Evolutionary conservation across 2,113 vertebrate genomes (phyloP).

Genomic region (Paratilapia polleni): DNA sequence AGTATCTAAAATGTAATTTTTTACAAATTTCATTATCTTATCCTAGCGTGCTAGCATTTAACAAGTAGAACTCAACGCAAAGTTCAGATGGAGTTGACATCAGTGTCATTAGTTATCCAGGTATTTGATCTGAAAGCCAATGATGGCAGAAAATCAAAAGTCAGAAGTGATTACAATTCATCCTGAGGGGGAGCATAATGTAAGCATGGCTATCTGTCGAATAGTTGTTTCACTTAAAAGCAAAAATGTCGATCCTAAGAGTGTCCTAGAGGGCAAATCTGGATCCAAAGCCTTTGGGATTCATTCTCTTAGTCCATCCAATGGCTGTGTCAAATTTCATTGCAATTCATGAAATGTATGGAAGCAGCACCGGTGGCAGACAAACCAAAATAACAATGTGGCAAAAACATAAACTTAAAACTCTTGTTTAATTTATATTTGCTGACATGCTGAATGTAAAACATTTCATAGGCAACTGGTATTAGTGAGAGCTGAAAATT

Average conservation of each 20-base stretch:
- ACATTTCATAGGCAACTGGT: neutral
- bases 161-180: neutral
- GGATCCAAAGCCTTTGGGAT: neutral
- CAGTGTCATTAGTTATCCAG: neutral
- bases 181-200: neutral
- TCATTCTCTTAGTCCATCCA: neutral
- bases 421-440: neutral
- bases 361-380: no score
- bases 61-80: neutral
- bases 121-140: neutral
- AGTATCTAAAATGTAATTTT: neutral
- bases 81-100: neutral
- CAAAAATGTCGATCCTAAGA: neutral
- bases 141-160: neutral
- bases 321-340: neutral
- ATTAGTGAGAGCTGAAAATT: neutral
- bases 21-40: neutral
- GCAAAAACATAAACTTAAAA: neutral
- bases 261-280: neutral
- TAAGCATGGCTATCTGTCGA: neutral
- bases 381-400: no score
- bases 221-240: neutral
- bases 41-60: neutral
- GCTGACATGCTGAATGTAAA: neutral
- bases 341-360: neutral